These are phyloP conservation scores for Nebria salina DNA, from an alignment of 2,888 invertebrate genomes.

Conservation along the genomic window DNA sequence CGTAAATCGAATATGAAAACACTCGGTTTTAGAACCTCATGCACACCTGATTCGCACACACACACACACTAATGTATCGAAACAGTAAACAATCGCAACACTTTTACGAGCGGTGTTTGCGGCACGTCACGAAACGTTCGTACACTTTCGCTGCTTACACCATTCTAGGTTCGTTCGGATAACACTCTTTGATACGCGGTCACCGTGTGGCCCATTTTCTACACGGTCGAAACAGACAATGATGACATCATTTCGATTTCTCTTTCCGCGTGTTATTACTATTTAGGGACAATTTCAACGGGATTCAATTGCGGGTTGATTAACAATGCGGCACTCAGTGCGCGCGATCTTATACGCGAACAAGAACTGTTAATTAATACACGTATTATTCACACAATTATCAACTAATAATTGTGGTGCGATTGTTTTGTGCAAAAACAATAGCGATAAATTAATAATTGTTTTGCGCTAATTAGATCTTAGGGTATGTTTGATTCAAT, in stretches of 20 bases:
- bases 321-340: not conserved
- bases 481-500: not conserved
- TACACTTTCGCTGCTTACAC: not conserved
- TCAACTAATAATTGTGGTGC: not conserved
- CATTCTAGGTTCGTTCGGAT: not conserved
- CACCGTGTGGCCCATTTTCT: not conserved
- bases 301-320: not conserved
- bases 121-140: not conserved
- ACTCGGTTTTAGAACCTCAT: not conserved
- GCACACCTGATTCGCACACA: not conserved
- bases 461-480: not conserved
- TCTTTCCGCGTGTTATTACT: not conserved
- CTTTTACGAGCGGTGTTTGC: no score
- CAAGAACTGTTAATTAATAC: not conserved
- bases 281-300: not conserved
- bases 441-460: not conserved
- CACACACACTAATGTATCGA: not conserved
- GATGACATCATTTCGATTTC: not conserved
- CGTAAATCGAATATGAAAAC: slow-evolving; percentile 22
- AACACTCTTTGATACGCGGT: not conserved
- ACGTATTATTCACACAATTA: not conserved
- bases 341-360: not conserved
- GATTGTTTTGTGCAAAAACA: not conserved
- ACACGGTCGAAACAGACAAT: not conserved
- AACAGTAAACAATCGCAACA: not conserved